Conservation (phyloP, 2,113 vertebrate species). For the Axis porcinus region DNA sequence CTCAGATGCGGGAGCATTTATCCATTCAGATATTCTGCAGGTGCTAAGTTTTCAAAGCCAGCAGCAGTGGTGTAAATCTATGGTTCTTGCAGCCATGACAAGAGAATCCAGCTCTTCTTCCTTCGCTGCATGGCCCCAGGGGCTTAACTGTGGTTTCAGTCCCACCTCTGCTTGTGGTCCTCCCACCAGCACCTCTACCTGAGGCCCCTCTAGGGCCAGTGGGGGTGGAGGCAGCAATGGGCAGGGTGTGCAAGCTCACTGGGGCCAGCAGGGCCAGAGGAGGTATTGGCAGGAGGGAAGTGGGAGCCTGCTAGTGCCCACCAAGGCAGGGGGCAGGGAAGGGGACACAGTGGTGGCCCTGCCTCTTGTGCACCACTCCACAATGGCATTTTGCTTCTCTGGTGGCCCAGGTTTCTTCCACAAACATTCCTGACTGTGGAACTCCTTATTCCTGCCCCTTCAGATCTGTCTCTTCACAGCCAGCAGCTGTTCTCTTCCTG, state of each 20-base stretch:
- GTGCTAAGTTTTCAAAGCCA: background rate
- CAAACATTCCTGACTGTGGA: background rate
- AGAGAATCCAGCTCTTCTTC: background rate
- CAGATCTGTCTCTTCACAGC: background rate
- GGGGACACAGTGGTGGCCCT: background rate
- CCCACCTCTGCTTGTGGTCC: fast-evolving
- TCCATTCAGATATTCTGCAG: background rate
- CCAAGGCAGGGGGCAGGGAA: background rate
- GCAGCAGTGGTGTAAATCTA: background rate
- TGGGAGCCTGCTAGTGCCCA: background rate
- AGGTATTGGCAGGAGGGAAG: too few relatives aligned
- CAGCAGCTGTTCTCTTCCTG: background rate
- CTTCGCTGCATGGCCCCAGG: background rate
- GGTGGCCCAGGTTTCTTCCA: background rate
- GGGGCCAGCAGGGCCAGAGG: background rate
- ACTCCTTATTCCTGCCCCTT: background rate
- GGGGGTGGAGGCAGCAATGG: background rate
- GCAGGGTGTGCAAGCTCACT: background rate
- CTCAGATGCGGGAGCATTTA: background rate
- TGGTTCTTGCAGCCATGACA: background rate
- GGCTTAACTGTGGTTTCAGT: background rate
- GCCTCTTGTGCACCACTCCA: background rate
- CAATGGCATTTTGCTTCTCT: background rate
- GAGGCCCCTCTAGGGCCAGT: background rate
- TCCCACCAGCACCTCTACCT: background rate